A percentile compares a stretch with the other conserved stretches of the same genome.
Evolutionary conservation across 2,113 vertebrate genomes (phyloP).

Genomic region (Phalacrocorax carbo): DNA sequence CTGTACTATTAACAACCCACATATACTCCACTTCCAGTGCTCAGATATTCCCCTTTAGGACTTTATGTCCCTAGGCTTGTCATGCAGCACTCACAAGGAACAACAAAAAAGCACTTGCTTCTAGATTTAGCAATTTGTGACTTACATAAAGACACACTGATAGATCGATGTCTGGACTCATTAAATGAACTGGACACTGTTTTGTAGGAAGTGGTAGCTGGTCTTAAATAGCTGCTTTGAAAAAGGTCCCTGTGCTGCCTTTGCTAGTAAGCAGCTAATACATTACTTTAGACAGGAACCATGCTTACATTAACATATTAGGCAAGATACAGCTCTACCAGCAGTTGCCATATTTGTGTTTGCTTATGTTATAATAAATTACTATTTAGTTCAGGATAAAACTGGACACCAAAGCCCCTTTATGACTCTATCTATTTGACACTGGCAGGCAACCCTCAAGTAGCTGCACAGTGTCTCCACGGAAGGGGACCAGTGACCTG

Average conservation of each 20-base stretch:
- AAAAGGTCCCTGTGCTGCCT: slow-evolving; percentile 14
- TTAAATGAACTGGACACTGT: slow-evolving; percentile 1
- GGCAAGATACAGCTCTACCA: slow-evolving; percentile 8
- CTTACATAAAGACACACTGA: not conserved
- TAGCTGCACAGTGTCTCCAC: not conserved
- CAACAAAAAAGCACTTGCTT: not conserved
- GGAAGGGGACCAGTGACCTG: slow-evolving; percentile 25
- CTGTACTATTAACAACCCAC: not conserved
- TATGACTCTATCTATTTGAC: slow-evolving; percentile 33
- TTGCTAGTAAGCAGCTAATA: slow-evolving; percentile 45
- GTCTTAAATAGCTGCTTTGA: slow-evolving; percentile 7
- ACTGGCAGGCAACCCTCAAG: slow-evolving; percentile 50
- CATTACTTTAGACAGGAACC: slow-evolving; percentile 43
- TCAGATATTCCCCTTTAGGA: not conserved
- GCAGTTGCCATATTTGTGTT: slow-evolving; percentile 36
- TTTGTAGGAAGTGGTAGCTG: slow-evolving; percentile 27
- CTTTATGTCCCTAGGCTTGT: slow-evolving; percentile 2
- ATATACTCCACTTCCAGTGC: not conserved
- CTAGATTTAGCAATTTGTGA: not conserved
- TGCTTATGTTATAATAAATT: slow-evolving; percentile 61
- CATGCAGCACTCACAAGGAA: slow-evolving; percentile 11
- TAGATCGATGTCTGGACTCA: slow-evolving; percentile 10
- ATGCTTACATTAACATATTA: slow-evolving; percentile 55
- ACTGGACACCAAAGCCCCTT: slow-evolving; percentile 25
- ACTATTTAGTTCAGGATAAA: slow-evolving; percentile 43